A percentile compares a stretch with the other conserved stretches of the same genome.
These are phyloP conservation scores for Deroplatys truncata DNA, from an alignment of 2,888 invertebrate species.

Conservation along the genomic window DNA sequence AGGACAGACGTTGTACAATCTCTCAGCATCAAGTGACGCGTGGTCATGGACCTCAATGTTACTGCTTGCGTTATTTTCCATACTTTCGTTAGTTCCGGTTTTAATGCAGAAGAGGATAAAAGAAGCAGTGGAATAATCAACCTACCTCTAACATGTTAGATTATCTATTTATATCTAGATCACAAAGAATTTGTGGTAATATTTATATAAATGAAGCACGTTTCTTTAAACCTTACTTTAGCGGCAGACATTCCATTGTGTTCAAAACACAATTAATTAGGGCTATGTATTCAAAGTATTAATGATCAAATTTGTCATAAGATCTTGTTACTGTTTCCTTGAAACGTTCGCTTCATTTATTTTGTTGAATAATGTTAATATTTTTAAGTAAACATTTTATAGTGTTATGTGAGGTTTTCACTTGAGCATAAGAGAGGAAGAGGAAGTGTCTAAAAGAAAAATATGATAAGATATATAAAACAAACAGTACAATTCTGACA, in stretches of 20 bases:
- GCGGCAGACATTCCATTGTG: background rate
- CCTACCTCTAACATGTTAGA: background rate
- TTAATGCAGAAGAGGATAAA: conserved; percentile 75
- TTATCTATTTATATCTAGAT: background rate
- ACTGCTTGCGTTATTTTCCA: conserved; percentile 71
- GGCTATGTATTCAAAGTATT: too few relatives aligned
- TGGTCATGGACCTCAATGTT: conserved; percentile 85
- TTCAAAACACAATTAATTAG: too few relatives aligned
- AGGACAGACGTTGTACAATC: conserved; percentile 89
- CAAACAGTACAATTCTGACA: too few relatives aligned
- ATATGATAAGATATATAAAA: too few relatives aligned
- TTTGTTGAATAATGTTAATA: background rate
- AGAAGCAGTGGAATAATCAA: conserved; percentile 65
- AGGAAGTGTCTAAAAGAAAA: too few relatives aligned
- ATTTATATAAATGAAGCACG: background rate
- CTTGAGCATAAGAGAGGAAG: too few relatives aligned
- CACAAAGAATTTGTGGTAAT: background rate
- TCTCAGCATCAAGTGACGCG: conserved; percentile 83
- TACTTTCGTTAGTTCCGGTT: conserved; percentile 83
- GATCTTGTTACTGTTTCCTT: background rate
- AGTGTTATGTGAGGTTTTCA: too few relatives aligned
- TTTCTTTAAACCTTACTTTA: background rate
- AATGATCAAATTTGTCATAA: too few relatives aligned
- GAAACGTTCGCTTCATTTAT: background rate
- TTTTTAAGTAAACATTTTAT: too few relatives aligned